Conservation (phyloP, 2,113 vertebrate species). For the Megaceryle maxima region DNA sequence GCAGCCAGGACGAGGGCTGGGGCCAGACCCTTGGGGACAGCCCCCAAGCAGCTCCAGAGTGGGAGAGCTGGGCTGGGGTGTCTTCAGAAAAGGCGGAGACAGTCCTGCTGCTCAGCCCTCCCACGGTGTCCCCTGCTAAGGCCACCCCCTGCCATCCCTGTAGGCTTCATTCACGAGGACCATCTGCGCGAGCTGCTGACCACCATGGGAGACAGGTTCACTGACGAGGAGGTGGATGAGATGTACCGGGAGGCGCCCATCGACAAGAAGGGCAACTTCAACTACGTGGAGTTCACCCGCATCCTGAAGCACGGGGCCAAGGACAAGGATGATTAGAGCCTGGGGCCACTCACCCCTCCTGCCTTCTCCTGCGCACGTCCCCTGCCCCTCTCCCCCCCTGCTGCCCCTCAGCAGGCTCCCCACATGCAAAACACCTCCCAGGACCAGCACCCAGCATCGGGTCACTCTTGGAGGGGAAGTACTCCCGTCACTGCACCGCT, state of each 20-base stretch:
- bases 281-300: constrained; percentile 98
- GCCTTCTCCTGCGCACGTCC: neutral
- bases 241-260: constrained; percentile 97
- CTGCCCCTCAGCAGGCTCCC: neutral
- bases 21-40: neutral
- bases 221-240: constrained; percentile 97
- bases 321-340: constrained; percentile 79
- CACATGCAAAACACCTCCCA: neutral
- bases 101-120: neutral
- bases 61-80: neutral
- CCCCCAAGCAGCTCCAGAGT: neutral
- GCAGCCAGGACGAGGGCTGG: rapidly evolving
- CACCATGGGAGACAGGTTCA: constrained; percentile 99
- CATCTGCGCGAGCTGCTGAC: constrained; percentile 96
- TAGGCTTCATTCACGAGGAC: constrained; percentile 95
- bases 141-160: neutral
- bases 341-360: neutral
- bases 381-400: neutral
- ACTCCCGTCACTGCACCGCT: neutral
- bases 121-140: neutral
- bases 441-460: neutral
- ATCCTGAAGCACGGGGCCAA: constrained; percentile 97
- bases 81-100: rapidly evolving
- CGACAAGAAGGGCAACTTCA: constrained; percentile 98
- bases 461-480: neutral